These are phyloP conservation scores for Fistularia tabacaria DNA, from an alignment of 2,797 vertebrate genomes.

Conservation along the genomic window DNA sequence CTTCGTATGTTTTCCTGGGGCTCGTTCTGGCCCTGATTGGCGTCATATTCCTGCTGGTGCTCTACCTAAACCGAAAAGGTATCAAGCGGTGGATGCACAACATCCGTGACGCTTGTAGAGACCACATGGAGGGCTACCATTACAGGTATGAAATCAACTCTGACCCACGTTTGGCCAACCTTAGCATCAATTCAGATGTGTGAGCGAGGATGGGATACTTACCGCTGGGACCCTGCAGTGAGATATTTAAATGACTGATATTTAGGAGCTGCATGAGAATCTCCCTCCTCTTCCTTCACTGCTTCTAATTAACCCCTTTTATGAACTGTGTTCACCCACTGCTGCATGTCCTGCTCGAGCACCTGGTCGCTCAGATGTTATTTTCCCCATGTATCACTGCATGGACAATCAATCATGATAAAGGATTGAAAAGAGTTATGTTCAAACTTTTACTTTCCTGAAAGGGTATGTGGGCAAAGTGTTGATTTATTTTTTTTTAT, in stretches of 20 bases:
- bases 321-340: slow-evolving; percentile 31
- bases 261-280: slow-evolving; percentile 82
- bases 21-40: slow-evolving; percentile 95
- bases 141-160: slow-evolving; percentile 97
- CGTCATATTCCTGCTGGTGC: slow-evolving; percentile 94
- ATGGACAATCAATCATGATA: slow-evolving; percentile 61
- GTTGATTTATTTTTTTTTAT: slow-evolving; percentile 37
- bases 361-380: slow-evolving; percentile 54
- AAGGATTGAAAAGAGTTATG: slow-evolving; percentile 30
- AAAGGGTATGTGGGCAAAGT: slow-evolving; percentile 31
- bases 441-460: slow-evolving; percentile 44
- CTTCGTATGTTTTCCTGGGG: slow-evolving; percentile 94
- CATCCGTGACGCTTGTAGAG: slow-evolving; percentile 95
- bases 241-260: slow-evolving; percentile 32
- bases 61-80: slow-evolving; percentile 96
- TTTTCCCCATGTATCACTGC: slow-evolving; percentile 61
- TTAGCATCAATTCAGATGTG: slow-evolving; percentile 93
- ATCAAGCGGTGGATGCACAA: slow-evolving; percentile 99
- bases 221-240: slow-evolving; percentile 21
- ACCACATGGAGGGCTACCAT: slow-evolving; percentile 99
- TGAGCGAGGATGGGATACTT: slow-evolving; percentile 62
- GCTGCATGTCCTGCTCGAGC: slow-evolving; percentile 56
- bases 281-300: slow-evolving; percentile 58
- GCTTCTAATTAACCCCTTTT: slow-evolving; percentile 24
- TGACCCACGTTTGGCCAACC: slow-evolving; percentile 90